These are phyloP conservation scores for Synergus itoensis DNA, from an alignment of 2,888 invertebrate species.

Conservation along the genomic window DNA sequence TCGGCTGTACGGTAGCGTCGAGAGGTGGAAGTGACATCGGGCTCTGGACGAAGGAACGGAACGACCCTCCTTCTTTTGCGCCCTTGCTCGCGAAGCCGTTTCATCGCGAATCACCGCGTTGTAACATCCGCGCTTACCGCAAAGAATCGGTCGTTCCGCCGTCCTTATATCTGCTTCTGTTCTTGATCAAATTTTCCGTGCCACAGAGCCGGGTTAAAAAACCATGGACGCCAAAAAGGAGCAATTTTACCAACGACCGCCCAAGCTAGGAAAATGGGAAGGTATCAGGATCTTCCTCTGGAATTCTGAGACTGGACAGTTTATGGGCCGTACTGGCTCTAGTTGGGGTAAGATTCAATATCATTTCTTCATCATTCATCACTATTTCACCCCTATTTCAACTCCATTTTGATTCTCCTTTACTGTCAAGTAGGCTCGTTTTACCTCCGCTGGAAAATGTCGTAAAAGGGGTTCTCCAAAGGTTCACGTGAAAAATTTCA, in stretches of 20 bases:
- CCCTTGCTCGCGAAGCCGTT: slow-evolving; percentile 71
- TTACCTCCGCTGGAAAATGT: background rate
- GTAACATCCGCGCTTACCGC: slow-evolving; percentile 42
- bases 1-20: slow-evolving; percentile 62
- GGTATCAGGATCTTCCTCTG: slow-evolving; percentile 91
- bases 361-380: background rate
- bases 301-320: slow-evolving; percentile 95
- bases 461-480: background rate
- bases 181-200: background rate
- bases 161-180: background rate
- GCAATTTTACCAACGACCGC: slow-evolving; percentile 87
- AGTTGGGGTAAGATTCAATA: slow-evolving; percentile 94
- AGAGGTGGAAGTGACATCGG: slow-evolving; percentile 55
- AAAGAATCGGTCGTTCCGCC: slow-evolving; percentile 32
- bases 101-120: slow-evolving; percentile 63
- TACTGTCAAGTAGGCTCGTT: background rate
- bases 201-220: background rate
- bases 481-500: background rate
- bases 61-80: slow-evolving; percentile 70
- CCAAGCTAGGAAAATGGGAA: slow-evolving; percentile 91
- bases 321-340: slow-evolving; percentile 93
- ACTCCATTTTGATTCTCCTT: background rate
- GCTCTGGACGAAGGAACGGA: slow-evolving; percentile 65
- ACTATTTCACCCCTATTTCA: background rate
- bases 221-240: slow-evolving; percentile 90